Evolutionary conservation across 2,888 invertebrate genomes (phyloP).

Genomic region (Coelinius sp.): DNA sequence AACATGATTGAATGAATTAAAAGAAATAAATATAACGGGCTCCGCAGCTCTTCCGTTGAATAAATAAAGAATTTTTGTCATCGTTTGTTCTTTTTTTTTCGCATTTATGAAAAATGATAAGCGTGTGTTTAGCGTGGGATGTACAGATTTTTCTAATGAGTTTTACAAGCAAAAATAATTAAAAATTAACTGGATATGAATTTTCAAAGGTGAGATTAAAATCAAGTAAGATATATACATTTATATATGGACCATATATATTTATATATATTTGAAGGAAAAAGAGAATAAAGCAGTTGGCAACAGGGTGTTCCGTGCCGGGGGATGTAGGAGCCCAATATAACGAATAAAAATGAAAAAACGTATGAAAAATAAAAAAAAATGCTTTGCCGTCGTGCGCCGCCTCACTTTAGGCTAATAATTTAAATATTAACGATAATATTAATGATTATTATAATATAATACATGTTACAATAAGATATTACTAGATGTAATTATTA

Average conservation of each 20-base stretch:
- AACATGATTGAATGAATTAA: too few relatives aligned
- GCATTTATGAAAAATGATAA: background rate
- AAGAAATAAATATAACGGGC: too few relatives aligned
- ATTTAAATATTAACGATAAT: conserved; percentile 67
- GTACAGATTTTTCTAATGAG: conserved; percentile 46
- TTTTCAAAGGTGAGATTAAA: background rate
- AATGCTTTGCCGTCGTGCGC: conserved; percentile 70
- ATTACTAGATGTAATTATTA: conserved; percentile 72
- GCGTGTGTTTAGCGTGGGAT: conserved; percentile 40
- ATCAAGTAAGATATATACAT: too few relatives aligned
- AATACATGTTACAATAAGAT: conserved; percentile 71
- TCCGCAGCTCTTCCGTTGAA: background rate
- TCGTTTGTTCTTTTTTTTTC: conserved; percentile 6
- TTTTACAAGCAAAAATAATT: conserved; percentile 32
- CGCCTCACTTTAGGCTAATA: conserved; percentile 70
- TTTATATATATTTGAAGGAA: conserved; percentile 24
- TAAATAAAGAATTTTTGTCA: background rate
- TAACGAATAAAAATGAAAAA: conserved; percentile 47
- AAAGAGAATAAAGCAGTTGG: conserved; percentile 44
- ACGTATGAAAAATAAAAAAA: conserved; percentile 48
- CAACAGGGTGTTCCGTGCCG: conserved; percentile 69
- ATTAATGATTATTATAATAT: conserved; percentile 65
- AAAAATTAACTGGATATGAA: conserved; percentile 22
- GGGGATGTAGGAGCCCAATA: conserved; percentile 65
- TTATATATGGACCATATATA: too few relatives aligned